Conservation (phyloP, 2,113 vertebrate genomes). For the Acanthisitta chloris region DNA sequence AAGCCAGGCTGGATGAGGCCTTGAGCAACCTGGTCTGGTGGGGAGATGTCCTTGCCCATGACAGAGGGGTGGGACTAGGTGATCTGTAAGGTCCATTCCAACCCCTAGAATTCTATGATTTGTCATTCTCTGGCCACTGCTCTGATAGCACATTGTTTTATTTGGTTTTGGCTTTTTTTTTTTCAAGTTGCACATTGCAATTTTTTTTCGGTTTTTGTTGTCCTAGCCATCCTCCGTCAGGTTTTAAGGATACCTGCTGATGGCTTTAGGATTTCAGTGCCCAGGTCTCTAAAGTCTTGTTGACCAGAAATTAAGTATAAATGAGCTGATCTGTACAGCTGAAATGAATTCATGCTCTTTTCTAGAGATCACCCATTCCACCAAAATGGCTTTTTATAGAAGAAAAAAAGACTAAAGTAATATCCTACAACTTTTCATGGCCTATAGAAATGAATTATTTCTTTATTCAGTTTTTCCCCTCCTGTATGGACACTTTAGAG, state of each 20-base stretch:
- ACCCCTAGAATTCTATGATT: no score
- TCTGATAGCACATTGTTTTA: not conserved
- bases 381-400: not conserved
- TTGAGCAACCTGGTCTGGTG: no score
- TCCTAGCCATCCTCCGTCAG: not conserved
- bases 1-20: no score
- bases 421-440: not conserved
- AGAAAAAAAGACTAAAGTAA: not conserved
- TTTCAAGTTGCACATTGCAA: not conserved
- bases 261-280: not conserved
- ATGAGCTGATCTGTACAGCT: not conserved
- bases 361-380: not conserved
- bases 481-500: not conserved
- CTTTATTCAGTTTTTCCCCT: not conserved
- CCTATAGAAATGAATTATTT: not conserved
- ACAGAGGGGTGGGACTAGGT: no score
- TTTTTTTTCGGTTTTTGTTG: not conserved
- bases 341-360: not conserved
- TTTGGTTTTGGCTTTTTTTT: no score
- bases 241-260: not conserved
- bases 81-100: no score
- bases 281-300: not conserved
- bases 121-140: rapidly evolving
- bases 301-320: not conserved
- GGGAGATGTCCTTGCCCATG: no score